Conservation (phyloP, 2,113 vertebrate genomes). For the Tragelaphus imberbis region DNA sequence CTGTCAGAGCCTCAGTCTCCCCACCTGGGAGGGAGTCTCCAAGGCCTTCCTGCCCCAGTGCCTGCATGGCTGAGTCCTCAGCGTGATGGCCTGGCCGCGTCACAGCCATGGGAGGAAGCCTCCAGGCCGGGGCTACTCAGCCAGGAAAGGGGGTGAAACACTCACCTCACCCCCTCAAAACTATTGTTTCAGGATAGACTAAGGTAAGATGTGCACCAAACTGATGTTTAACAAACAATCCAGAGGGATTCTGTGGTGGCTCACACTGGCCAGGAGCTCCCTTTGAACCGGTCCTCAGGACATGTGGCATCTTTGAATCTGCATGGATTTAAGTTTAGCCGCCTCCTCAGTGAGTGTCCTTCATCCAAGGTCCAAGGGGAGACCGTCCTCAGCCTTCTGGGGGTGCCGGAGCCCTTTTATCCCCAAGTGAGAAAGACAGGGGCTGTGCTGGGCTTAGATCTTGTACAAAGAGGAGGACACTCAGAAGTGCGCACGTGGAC, state of each 20-base stretch:
- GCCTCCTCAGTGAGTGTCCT: background rate
- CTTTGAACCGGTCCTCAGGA: rapidly evolving
- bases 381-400: rapidly evolving
- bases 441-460: background rate
- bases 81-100: rapidly evolving
- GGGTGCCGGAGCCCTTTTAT: rapidly evolving
- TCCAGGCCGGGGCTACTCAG: background rate
- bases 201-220: background rate
- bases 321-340: rapidly evolving
- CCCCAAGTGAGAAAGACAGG: background rate
- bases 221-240: no score
- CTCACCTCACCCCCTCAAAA: background rate
- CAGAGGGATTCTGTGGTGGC: rapidly evolving
- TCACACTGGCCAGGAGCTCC: background rate
- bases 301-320: rapidly evolving
- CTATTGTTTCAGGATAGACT: background rate
- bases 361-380: background rate
- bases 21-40: no score
- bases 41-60: rapidly evolving
- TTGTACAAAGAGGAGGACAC: background rate
- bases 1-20: background rate
- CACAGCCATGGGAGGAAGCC: rapidly evolving
- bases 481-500: background rate
- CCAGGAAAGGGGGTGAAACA: rapidly evolving
- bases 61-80: background rate